phyloP scores from a whole-genome alignment of 1,140 invertebrate species.

The Pantala flavescens region DNA sequence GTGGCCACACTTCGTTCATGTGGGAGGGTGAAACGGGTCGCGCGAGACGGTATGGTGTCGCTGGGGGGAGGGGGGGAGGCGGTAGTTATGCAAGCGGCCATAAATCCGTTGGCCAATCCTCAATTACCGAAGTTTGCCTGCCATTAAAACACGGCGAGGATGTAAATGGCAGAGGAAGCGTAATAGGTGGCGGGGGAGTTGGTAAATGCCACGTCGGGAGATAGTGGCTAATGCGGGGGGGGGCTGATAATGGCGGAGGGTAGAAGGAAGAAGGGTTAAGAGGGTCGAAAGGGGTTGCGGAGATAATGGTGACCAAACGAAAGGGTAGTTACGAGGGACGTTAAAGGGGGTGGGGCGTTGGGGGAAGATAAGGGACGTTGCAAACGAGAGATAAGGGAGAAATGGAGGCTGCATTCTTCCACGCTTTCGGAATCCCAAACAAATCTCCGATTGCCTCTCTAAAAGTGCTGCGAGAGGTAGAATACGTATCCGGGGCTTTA shows the following conservation, averaged over 20 bases:
- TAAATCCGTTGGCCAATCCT: constrained; percentile 1
- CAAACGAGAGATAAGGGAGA: background rate
- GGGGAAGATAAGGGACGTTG: background rate
- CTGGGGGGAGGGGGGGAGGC: background rate
- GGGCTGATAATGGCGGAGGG: background rate
- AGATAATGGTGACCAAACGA: constrained; percentile 5
- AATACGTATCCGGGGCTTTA: no score
- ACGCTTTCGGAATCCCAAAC: background rate
- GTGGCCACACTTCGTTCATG: no score
- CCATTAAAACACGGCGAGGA: constrained; percentile 3
- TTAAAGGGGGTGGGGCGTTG: background rate
- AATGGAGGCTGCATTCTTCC: background rate
- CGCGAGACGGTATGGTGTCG: background rate
- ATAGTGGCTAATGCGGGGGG: background rate
- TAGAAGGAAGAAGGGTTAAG: background rate
- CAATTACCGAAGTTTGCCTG: background rate
- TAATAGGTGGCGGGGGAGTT: background rate
- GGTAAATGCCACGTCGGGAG: background rate
- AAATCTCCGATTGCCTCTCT: background rate
- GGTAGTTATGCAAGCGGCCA: background rate
- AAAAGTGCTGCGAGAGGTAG: background rate
- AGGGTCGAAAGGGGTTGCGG: background rate
- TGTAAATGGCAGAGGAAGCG: background rate
- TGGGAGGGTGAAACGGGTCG: background rate
- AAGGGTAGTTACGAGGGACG: constrained; percentile 7